Percentiles rank a stretch among this genome's conserved stretches.
phyloP scores from a whole-genome alignment of 2,113 vertebrate genomes.

The Hymenochirus boettgeri region DNA sequence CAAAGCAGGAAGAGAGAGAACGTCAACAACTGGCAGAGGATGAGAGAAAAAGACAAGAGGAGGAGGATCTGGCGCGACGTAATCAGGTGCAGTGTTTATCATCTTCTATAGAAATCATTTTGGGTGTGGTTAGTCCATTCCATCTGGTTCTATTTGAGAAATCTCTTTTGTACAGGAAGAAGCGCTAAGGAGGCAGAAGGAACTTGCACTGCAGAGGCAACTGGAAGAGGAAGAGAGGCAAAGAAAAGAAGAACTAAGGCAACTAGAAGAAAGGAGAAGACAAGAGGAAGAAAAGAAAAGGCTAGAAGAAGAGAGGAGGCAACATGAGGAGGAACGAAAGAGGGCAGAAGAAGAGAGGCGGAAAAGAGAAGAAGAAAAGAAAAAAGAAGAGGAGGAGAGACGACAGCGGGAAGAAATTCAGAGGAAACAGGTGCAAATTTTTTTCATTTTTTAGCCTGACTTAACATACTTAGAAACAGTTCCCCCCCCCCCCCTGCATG shows the following conservation, averaged over 20 bases:
- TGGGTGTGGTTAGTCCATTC: too few relatives aligned
- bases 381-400: constrained; percentile 35
- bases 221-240: constrained; percentile 90
- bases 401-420: constrained; percentile 19
- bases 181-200: constrained; percentile 73
- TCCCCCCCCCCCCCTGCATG: too few relatives aligned
- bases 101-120: constrained; percentile 44
- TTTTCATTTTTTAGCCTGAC: too few relatives aligned
- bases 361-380: constrained; percentile 81
- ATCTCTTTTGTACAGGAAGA: constrained; percentile 59
- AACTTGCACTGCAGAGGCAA: constrained; percentile 82
- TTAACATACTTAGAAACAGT: too few relatives aligned
- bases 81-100: constrained; percentile 77
- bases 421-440: constrained; percentile 22
- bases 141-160: too few relatives aligned
- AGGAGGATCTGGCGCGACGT: constrained; percentile 78
- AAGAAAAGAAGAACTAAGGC: constrained; percentile 83
- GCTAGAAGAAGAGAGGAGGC: constrained; percentile 76
- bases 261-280: constrained; percentile 81
- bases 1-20: constrained; percentile 93
- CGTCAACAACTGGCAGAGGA: constrained; percentile 80
- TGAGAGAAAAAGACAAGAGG: constrained; percentile 90
- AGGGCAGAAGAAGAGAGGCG: constrained; percentile 63
- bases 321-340: constrained; percentile 76
- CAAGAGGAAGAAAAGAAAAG: constrained; percentile 89